Evolutionary conservation across 2,113 vertebrate genomes (phyloP), one percentile per base, ranked within the genome.

Genomic region (Pipa parva): DNA sequence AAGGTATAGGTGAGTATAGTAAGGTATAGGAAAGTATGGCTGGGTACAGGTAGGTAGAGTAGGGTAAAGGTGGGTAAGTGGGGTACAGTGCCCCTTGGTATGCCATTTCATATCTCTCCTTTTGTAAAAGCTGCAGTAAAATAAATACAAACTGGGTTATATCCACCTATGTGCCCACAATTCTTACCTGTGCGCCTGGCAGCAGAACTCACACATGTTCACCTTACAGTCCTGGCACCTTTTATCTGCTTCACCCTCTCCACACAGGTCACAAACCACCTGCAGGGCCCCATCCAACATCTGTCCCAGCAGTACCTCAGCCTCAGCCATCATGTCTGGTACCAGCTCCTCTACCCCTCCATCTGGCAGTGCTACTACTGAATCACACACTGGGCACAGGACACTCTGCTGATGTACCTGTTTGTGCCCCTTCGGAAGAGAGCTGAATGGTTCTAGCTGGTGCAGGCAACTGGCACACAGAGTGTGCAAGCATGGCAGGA

Each of bases 171-270:
- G 39, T n/a, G 4, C 24, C 15, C 28, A 74, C 12, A 42, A 15
- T 67, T 56, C 76, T 79, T 77, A 95, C 93, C 94, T 94, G 87
- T 96, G 95, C 0, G 95, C 93, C 81, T 91, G 88, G 78, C 90
- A 90, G 87, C 94, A 97, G 85, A 97, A 97, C 71, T 79, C 89
- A 75, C 94, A 97, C 45, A 98, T 87, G 75, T 84, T 85, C 66
- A 87, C 77, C 60, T 80, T 77, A 85, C 94, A 97, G 57, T 88
- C 90, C 68, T 89, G 86, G 76, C 94, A 98, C n/a, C 90, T 89
- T 78, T 81, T 85, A 77, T 81, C 86, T 0, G 89, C 91, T 55
- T 79, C 81, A 17, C 87, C 85, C 39, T 93, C 92, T 12, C 80
- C 84, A 79, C 95, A 97, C 62, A 96, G 86, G 76, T 95, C 93